Evolutionary conservation across 2,888 invertebrate genomes (phyloP), one percentile per base, ranked within the genome.

Genomic region (Autographa pulchrina): DNA sequence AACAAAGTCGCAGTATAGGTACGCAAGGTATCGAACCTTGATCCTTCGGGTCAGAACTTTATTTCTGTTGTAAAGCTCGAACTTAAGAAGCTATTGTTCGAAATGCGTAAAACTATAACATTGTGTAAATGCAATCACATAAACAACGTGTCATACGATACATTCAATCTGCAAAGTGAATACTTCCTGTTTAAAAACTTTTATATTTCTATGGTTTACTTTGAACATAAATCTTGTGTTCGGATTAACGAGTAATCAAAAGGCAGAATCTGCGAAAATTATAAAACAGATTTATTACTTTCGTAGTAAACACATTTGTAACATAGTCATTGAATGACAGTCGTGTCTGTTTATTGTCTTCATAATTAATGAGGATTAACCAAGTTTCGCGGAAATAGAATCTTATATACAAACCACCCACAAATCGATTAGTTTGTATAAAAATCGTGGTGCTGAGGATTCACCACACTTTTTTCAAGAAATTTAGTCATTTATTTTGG

Each of bases 21-120:
- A 48, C 48, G 59, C 25, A 70, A 70, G 60, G 70, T 68, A 70
- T 68, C 70, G 62, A 65, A 63, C 54, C 63, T 65, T 74, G 68
- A 74, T 77, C 68, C 63, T 56, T 63, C 13, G 54, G 54, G 48
- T 20, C 62, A 65, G 48, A 68, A 52, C 67, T 68, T 74, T 66
- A 70, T 64, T 78, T 78, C 68, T 68, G 70, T 78, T 74, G 63
- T 70, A 70, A 77, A 68, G 61, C 52, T 63, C 62, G 67, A 70
- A 65, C 65, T 78, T 74, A 73, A 67, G 61, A 68, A 68, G 74
- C 78, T 68, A 74, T 74, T 70, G 74, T 74, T 78, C 11, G 63
- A 71, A 77, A 77, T 68, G 65, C 61, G 54, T 74, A 70, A 74
- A 77, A 78, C 61, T 70, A 65, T 74, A 77, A 70, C 74, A 70